Conservation (phyloP, 2,797 vertebrate species). For the Falco rusticolus region DNA sequence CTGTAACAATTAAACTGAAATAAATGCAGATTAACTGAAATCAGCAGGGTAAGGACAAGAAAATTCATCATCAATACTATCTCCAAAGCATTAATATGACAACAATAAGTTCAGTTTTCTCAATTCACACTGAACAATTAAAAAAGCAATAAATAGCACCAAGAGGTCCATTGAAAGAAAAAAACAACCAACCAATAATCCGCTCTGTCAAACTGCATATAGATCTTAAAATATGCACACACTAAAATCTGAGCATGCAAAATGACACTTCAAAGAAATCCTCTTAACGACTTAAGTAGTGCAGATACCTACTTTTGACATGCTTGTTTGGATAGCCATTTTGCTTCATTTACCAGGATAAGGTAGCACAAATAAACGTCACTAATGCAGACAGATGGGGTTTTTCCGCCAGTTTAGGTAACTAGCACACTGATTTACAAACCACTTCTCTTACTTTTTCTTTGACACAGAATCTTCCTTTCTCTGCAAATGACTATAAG, state of each 20-base stretch:
- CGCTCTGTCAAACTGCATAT: not conserved
- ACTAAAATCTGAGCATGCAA: not conserved
- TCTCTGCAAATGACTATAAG: not conserved
- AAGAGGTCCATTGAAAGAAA: not conserved
- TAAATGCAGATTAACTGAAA: not conserved
- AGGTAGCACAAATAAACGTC: not conserved
- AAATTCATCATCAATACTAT: not conserved
- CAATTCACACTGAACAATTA: not conserved
- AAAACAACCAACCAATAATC: not conserved
- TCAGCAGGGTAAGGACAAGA: not conserved
- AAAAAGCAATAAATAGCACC: not conserved
- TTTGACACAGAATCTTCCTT: not conserved
- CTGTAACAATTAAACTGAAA: not conserved
- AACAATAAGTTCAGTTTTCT: not conserved
- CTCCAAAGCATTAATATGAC: not conserved
- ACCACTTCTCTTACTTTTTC: not conserved
- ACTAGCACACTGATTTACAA: not conserved
- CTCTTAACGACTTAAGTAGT: not conserved
- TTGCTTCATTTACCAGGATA: not conserved
- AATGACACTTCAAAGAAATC: not conserved
- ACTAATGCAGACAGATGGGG: accelerated
- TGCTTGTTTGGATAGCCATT: not conserved
- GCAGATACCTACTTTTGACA: not conserved
- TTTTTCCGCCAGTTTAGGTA: accelerated
- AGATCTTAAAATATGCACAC: not conserved